Evolutionary conservation across 2,797 vertebrate genomes (phyloP).

Genomic region (Pteronotus mesoamericanus): DNA sequence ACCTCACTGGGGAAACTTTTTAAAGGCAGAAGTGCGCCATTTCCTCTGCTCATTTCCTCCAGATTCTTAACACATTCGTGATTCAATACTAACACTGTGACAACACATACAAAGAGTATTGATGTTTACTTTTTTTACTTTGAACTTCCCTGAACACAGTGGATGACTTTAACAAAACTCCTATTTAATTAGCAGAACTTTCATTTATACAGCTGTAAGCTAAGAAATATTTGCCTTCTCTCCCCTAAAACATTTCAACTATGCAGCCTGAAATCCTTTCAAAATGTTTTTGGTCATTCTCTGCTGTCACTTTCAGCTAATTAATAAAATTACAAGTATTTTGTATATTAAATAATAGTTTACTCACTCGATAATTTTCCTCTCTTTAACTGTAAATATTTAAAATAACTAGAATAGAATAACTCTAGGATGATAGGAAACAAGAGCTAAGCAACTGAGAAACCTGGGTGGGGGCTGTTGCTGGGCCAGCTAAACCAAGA

Average conservation of each 20-base stretch:
- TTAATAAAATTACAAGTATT: neutral
- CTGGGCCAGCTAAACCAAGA: neutral
- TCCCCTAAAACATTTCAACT: neutral
- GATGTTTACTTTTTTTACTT: neutral
- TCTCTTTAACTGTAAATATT: neutral
- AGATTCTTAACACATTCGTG: neutral
- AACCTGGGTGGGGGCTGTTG: neutral
- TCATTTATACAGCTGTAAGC: neutral
- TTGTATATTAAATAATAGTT: neutral
- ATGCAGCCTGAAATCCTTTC: neutral
- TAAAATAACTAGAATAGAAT: neutral
- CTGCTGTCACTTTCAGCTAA: neutral
- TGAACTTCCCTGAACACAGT: neutral
- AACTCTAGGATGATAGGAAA: neutral
- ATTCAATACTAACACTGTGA: neutral
- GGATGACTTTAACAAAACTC: neutral
- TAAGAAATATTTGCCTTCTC: neutral
- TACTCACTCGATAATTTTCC: neutral
- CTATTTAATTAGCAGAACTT: neutral
- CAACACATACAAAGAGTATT: neutral
- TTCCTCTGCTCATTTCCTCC: neutral
- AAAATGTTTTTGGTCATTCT: neutral
- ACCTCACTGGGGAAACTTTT: neutral
- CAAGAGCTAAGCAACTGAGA: neutral
- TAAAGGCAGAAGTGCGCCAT: neutral